Base-by-base conservation (phyloP, 1,140 invertebrate genomes). In the Epicauta chinensis region DNA sequence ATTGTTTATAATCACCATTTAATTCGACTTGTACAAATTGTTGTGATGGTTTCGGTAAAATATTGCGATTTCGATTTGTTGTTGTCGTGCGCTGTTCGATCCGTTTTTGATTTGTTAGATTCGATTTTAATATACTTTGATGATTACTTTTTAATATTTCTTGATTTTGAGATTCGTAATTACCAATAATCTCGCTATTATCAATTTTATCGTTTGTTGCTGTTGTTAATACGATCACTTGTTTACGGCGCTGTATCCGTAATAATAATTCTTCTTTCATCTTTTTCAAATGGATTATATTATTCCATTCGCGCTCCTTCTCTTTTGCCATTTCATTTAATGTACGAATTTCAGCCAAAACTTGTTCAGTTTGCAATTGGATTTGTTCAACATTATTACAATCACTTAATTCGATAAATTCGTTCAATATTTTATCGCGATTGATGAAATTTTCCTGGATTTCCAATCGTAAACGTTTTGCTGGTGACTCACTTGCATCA, bases 281-380 rank as follows among this genome's bases (percentile, higher is more conserved):
- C 64, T 89, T 90, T 62, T 84, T 85, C 55, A 88, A 71, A 62
- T 84, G 79, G 5, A 90, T 63, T 17, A 91, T 82, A 38, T 85
- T 81, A 61, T 90, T 89, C 87, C 87, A 90, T 69, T 91, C 87
- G 53, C 82, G 77, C 73, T 90, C 88, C 67, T 89, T 90, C 60
- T 82, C 79, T 58, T 80, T 77, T 1, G 84, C 78, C 10, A 88
- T 62, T 55, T 84, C 81, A 38, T 81, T 75, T 38, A 90, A 68
- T 1, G 81, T 80, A 63, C 81, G 72, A 53, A 84, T 81, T 63
- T 85, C 82, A 14, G 71, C 64, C 5, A 79, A 66, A 7, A 82
- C 63, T 54, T 77, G 77, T 54, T 81, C 79, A 0, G 77, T 75
- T 44, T 78, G 73, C 43, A 70, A 69, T 45, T 80, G 75, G 40